These are phyloP conservation scores for Notothenia rossii DNA, from an alignment of 2,113 vertebrate genomes.

Conservation along the genomic window DNA sequence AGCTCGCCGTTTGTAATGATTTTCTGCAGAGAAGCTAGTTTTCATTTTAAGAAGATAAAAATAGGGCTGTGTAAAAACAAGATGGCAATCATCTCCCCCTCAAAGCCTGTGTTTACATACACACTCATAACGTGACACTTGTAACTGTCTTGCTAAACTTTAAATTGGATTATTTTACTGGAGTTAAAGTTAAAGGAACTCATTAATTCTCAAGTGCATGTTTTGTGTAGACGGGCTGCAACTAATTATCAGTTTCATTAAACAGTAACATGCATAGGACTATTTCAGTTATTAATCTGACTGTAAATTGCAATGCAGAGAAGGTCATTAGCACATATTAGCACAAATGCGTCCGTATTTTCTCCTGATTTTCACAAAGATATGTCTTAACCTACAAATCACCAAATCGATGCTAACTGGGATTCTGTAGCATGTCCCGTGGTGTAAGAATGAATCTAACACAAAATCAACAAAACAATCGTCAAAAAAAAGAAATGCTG, in stretches of 20 bases:
- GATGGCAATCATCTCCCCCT: conserved; percentile 8
- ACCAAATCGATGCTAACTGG: background rate
- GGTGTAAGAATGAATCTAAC: background rate
- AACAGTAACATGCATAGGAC: background rate
- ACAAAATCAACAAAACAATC: background rate
- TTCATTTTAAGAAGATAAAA: conserved; percentile 28
- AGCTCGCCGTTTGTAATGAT: conserved; percentile 1
- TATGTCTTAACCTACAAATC: background rate
- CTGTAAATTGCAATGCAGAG: background rate
- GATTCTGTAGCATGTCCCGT: background rate
- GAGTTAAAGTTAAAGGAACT: conserved; percentile 9
- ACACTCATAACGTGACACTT: conserved; percentile 3
- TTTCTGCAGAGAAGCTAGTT: conserved; percentile 28
- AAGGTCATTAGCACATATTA: background rate
- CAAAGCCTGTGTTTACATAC: background rate
- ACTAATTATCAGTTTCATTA: background rate
- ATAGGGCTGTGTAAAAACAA: background rate
- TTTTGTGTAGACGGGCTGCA: background rate
- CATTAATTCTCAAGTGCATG: background rate
- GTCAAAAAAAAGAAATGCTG: background rate
- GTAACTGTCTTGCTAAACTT: background rate
- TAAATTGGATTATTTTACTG: conserved; percentile 7
- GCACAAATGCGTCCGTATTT: background rate
- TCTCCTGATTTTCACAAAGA: background rate
- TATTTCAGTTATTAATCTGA: background rate